phyloP scores from a whole-genome alignment of 2,888 invertebrate species.

The Apocheima hispidaria region DNA sequence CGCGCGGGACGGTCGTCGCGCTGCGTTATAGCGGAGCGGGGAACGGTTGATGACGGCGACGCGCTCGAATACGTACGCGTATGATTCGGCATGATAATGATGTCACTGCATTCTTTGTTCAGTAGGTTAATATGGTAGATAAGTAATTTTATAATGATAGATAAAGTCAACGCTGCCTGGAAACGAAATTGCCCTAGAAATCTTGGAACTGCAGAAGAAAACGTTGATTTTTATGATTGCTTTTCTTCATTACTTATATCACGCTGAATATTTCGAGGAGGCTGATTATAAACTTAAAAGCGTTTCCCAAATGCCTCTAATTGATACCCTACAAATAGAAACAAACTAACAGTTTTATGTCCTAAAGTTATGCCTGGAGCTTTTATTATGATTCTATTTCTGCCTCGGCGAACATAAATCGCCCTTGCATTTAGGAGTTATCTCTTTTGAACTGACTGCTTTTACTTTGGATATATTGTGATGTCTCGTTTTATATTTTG shows the following conservation, averaged over 20 bases:
- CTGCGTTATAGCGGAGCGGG: conserved; percentile 7
- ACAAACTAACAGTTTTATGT: conserved; percentile 37
- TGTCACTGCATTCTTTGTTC: background rate
- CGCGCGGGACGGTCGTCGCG: conserved; percentile 5
- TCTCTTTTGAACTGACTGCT: conserved; percentile 25
- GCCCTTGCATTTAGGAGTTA: conserved; percentile 21
- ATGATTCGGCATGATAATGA: background rate
- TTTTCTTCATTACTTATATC: background rate
- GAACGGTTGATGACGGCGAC: background rate
- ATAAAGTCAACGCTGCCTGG: no score
- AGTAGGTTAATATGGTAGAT: no score
- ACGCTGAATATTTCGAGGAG: background rate
- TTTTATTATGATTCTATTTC: conserved; percentile 41
- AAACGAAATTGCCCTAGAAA: no score
- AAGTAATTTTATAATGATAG: no score
- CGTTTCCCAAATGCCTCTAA: conserved; percentile 18
- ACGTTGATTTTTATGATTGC: background rate
- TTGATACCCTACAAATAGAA: conserved; percentile 24
- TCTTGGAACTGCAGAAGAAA: no score
- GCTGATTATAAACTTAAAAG: conserved; percentile 12
- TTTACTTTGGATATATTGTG: conserved; percentile 9
- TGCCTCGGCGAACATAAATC: conserved; percentile 32
- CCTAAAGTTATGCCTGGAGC: conserved; percentile 34
- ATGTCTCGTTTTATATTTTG: background rate
- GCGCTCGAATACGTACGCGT: background rate